Conservation (phyloP, 2,113 vertebrate genomes). For the Apistogramma diplotaenia region DNA sequence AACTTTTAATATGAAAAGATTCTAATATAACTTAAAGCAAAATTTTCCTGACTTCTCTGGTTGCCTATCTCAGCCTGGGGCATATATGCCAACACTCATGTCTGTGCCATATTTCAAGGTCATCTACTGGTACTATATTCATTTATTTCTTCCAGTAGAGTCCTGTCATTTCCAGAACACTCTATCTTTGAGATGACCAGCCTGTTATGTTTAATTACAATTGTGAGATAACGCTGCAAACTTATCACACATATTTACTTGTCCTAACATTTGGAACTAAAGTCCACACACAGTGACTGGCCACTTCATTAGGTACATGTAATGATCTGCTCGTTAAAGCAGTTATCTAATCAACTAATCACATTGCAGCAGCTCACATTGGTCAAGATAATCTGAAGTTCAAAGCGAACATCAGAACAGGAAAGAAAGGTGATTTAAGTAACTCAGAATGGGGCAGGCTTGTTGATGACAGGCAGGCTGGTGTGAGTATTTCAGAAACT, state of each 20-base stretch:
- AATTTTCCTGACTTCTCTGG: neutral
- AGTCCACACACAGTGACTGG: too few relatives aligned
- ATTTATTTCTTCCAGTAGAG: neutral
- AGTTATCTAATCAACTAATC: too few relatives aligned
- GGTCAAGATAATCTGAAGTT: neutral
- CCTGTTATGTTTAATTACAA: neutral
- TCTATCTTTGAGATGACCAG: neutral
- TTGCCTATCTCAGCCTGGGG: neutral
- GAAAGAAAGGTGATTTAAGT: neutral
- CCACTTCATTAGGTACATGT: too few relatives aligned
- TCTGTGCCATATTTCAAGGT: neutral
- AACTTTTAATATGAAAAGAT: neutral
- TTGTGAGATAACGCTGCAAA: neutral
- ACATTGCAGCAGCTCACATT: neutral
- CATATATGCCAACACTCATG: neutral
- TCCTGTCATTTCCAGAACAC: too few relatives aligned
- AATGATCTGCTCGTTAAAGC: too few relatives aligned
- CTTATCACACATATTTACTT: neutral
- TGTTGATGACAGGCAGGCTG: neutral
- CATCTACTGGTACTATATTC: neutral
- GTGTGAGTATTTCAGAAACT: neutral
- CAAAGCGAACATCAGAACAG: neutral
- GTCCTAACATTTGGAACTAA: too few relatives aligned
- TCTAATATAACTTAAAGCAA: neutral
- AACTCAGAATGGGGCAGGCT: neutral